Base-by-base conservation (phyloP, 2,797 vertebrate species). In the Phalloptychus januarius region DNA sequence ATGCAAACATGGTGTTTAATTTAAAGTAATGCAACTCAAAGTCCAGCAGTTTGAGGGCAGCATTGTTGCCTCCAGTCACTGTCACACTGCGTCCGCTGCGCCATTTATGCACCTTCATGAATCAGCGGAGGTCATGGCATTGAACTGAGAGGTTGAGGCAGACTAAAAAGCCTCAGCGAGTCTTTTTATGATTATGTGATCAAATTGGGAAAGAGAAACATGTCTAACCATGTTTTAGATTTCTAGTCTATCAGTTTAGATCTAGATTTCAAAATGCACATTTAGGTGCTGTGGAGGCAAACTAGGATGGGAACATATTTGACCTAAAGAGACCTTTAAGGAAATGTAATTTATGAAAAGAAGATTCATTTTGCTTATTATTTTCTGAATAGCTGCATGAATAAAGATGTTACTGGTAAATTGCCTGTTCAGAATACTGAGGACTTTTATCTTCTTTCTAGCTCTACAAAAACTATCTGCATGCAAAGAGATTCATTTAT, bases 401-500 rank as follows among this genome's bases (percentile, higher is more conserved):
- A 50, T 18, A 56, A 63, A 86, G 73, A 72, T 70, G 25, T 56
- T 31, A 74, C 13, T 56, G 56, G 69, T 71, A 83, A 79, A 54
- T 28, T 54, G 28, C 70, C 52, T 1, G 48, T 71, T 69, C 33
- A 72, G 33, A 81, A 54, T 76, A 83, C 72, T 74, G 25, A 63
- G 0, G 56, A 75, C 77, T 72, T 56, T 71, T 61, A 25, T 40
- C 63, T 70, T 83, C 82, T 72, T 58, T 82, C 80, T 87, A 88
- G 33, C 2, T 7, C 83, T 87, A 83, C 78, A 80, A 86, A 83
- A 86, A 79, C 65, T 87, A 88, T 18, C 11, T 79, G 80, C 92
- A 92, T 93, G 91, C 90, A 91, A 79, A 86, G 65, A 83, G 74
- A 52, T 58, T 79, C 56, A 75, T 67, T 74, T 79, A 84, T 87